Conservation (phyloP, 2,888 invertebrate species). For the Sminthurides aquaticus region DNA sequence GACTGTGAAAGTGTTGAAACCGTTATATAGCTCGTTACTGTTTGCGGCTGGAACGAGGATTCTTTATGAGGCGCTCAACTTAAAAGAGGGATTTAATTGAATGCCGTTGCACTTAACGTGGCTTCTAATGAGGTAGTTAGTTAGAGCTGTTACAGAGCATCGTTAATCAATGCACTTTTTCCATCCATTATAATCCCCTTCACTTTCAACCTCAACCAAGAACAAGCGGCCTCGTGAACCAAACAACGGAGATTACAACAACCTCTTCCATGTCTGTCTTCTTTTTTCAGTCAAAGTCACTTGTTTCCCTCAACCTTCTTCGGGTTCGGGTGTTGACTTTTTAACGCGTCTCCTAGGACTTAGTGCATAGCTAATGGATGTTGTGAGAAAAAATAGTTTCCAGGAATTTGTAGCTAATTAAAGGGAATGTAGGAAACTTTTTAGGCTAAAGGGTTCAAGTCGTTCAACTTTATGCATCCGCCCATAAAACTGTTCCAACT, state of each 20-base stretch:
- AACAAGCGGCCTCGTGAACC: too few species aligned
- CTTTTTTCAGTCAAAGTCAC: too few species aligned
- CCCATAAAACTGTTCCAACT: too few species aligned
- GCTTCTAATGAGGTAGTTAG: neutral
- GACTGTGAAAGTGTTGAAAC: too few species aligned
- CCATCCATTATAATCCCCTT: too few species aligned
- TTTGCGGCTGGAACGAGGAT: neutral
- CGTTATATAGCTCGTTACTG: too few species aligned
- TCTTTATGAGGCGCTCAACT: neutral
- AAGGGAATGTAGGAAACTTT: neutral
- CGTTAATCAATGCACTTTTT: neutral
- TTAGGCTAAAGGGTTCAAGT: neutral
- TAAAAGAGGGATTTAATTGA: neutral
- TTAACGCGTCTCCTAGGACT: too few species aligned
- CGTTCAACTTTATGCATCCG: neutral
- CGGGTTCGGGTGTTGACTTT: too few species aligned
- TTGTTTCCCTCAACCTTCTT: too few species aligned
- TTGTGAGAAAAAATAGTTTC: neutral
- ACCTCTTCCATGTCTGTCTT: too few species aligned
- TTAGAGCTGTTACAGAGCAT: neutral
- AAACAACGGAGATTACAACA: too few species aligned
- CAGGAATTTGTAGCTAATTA: neutral
- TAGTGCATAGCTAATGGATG: neutral
- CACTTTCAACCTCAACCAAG: too few species aligned
- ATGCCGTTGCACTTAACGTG: neutral